phyloP scores from a whole-genome alignment of 1,140 invertebrate genomes.

The Anoplophora glabripennis region DNA sequence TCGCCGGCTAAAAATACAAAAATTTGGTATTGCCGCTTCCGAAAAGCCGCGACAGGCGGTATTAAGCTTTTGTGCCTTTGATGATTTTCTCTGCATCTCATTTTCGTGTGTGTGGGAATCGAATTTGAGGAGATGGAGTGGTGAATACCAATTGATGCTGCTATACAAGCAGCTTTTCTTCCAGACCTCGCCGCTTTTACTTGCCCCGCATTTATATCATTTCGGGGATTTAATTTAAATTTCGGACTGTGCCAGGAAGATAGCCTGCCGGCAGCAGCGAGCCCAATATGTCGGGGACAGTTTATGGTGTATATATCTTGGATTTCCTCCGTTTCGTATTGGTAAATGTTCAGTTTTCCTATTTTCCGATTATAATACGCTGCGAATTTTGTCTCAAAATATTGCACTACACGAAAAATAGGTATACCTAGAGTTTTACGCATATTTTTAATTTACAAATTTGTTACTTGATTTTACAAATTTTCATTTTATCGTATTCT shows the following conservation, averaged over 20 bases:
- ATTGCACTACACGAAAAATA: no score
- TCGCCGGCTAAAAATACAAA: conserved; percentile 20
- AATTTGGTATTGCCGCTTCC: conserved; percentile 37
- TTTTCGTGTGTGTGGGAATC: conserved; percentile 49
- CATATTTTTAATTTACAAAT: no score
- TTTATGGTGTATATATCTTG: no score
- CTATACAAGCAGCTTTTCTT: conserved; percentile 41
- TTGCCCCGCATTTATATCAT: conserved; percentile 14
- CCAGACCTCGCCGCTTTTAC: conserved; percentile 18
- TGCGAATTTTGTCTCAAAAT: no score
- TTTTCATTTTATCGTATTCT: no score
- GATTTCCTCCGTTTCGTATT: no score
- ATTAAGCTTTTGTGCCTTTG: conserved; percentile 50
- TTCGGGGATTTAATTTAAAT: conserved; percentile 14
- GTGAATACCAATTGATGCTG: conserved; percentile 48
- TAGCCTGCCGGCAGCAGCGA: no score
- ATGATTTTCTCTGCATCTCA: conserved; percentile 51
- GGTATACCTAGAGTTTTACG: no score
- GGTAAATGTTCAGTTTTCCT: no score
- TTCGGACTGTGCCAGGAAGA: neutral
- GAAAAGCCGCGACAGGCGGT: conserved; percentile 25
- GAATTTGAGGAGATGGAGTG: conserved; percentile 48
- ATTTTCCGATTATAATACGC: no score
- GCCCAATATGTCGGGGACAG: no score
- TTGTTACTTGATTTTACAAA: no score